A percentile compares a stretch with the other conserved stretches of the same genome.
Conservation (phyloP, 1,140 invertebrate genomes). For the Apis laboriosa region DNA sequence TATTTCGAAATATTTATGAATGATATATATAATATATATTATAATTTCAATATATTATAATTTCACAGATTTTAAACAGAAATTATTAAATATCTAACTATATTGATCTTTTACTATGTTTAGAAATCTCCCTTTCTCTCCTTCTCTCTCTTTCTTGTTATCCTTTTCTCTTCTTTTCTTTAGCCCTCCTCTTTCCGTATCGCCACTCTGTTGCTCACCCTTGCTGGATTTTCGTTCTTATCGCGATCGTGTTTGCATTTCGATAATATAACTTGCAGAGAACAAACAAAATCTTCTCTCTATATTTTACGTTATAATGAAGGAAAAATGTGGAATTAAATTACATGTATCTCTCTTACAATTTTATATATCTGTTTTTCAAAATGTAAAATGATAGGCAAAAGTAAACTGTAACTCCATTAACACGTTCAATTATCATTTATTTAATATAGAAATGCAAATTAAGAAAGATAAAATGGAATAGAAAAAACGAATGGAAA, state of each 20-base stretch:
- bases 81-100: not conserved
- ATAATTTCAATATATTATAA: not conserved
- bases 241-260: not conserved
- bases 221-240: not conserved
- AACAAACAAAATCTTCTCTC: too few relatives aligned
- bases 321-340: too few relatives aligned
- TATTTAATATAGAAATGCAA: too few relatives aligned
- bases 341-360: too few relatives aligned
- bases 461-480: not conserved
- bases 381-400: too few relatives aligned
- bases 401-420: too few relatives aligned
- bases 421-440: too few relatives aligned
- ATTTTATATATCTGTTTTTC: too few relatives aligned
- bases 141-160: not conserved
- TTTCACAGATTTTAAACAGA: not conserved
- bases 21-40: not conserved
- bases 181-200: not conserved
- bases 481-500: not conserved
- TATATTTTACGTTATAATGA: too few relatives aligned
- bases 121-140: conserved; percentile 2
- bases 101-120: conserved; percentile 41
- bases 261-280: not conserved
- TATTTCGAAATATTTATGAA: not conserved
- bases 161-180: not conserved
- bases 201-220: not conserved